These are phyloP conservation scores for Drosophila elegans DNA, from an alignment of 1,140 invertebrate species.

Conservation along the genomic window DNA sequence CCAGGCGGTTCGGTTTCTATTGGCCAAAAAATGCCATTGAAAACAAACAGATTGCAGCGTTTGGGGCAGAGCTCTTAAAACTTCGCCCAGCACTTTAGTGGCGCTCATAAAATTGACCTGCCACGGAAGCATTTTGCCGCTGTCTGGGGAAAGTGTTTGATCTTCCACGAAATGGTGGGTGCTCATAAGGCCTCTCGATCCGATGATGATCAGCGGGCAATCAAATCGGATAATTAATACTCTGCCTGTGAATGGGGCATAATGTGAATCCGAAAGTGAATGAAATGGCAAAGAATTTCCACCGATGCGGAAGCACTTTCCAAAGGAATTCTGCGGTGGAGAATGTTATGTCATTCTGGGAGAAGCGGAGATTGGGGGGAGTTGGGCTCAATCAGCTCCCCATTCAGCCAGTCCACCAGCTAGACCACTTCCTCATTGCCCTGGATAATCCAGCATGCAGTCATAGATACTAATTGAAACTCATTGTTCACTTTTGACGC, in stretches of 20 bases:
- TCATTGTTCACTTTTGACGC: constrained; percentile 80
- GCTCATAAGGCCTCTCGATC: constrained; percentile 50
- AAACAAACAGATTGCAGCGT: constrained; percentile 65
- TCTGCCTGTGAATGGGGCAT: constrained; percentile 13
- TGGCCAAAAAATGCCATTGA: constrained; percentile 68
- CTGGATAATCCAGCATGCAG: constrained; percentile 58
- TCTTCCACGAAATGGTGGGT: constrained; percentile 35
- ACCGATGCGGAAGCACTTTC: constrained; percentile 44
- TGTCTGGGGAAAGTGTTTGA: constrained; percentile 68
- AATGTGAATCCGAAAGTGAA: constrained; percentile 20
- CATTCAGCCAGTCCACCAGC: constrained; percentile 45
- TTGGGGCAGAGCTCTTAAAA: constrained; percentile 28
- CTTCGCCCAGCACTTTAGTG: constrained; percentile 46
- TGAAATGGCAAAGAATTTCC: constrained; percentile 25
- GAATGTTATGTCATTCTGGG: constrained; percentile 28
- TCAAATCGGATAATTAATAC: constrained; percentile 44
- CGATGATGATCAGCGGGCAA: constrained; percentile 33
- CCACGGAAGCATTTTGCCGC: constrained; percentile 57
- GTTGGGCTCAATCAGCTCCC: constrained; percentile 65
- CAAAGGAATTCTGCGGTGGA: constrained; percentile 14
- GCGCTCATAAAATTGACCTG: constrained; percentile 67
- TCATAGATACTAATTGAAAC: constrained; percentile 74
- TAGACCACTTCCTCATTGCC: constrained; percentile 65
- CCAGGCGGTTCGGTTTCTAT: constrained; percentile 40
- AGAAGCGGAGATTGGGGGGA: not conserved